Base-by-base conservation (phyloP, 2,888 invertebrate genomes). In the Hypomecis atomaria region DNA sequence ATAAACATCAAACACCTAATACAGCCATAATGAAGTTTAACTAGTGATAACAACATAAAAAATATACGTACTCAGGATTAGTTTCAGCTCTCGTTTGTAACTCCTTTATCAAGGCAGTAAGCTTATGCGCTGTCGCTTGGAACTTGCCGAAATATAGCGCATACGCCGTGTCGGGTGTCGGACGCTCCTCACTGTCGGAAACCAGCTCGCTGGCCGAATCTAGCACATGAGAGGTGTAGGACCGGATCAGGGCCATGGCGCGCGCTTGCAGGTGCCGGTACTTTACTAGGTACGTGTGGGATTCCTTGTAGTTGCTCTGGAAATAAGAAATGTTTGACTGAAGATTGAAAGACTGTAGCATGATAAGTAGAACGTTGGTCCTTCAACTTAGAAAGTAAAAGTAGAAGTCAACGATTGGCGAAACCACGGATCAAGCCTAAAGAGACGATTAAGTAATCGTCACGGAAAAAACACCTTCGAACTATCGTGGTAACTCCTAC, bases 61-160 rank as follows among this genome's bases (percentile, higher is more conserved):
- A 50, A 34, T n/a, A 60, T 50, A 93, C 94, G 93, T 91, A 98
- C 94, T 97, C 97, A 44, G 95, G 91, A 81, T 95, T 95, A 66
- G 93, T 94, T 56, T 95, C 95, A 0, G 96, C 93, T 59, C 98
- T 94, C 0, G 94, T 92, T 86, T 99, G 99, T 36, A 99, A 94
- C 76, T 98, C 95, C 66, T 95, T 94, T 48, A 98, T 96, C 7
- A 99, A 94, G 64, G 95, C 94, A 76, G 95, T 96, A 0, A 98
- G 94, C 82, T 97, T 96, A 0, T 96, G 95, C 0, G 99, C 96
- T n/a, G 97, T 96, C 0, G 97, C 96, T 84, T 98, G 97, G 84
- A 99, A 99, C 88, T 98, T 98, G 0, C 99, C 99, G 81, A 99
- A 99, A 81, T 98, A 99, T 42, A 95, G 95, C 52, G 96, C 98